Percentiles rank a stretch among this genome's conserved stretches.
Evolutionary conservation across 1,140 invertebrate species (phyloP).

Genomic region (Procambarus clarkii): DNA sequence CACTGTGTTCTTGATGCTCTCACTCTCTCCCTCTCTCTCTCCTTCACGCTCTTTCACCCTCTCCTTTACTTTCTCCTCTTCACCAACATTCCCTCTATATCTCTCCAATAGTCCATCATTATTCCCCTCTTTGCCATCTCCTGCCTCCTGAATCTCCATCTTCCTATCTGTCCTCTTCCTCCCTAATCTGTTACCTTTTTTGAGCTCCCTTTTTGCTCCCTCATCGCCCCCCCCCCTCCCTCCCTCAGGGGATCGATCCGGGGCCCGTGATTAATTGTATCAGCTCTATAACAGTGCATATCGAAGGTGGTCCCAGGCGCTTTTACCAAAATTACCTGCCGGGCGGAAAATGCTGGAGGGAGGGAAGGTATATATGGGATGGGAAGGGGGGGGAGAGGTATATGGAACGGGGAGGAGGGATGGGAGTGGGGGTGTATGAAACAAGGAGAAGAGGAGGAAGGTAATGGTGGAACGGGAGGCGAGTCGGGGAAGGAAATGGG

Average conservation of each 20-base stretch:
- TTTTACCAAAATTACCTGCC: conserved; percentile 49
- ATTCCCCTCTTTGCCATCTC: no score
- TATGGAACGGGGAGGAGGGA: no score
- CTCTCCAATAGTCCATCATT: neutral
- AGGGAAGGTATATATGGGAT: neutral
- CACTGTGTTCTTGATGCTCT: no score
- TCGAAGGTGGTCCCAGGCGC: conserved; percentile 29
- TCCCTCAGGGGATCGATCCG: conserved; percentile 16
- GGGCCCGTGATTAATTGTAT: conserved; percentile 42
- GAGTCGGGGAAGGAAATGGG: neutral
- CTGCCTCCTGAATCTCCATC: neutral
- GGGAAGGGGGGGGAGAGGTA: neutral
- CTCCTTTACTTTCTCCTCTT: neutral
- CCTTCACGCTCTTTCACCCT: neutral
- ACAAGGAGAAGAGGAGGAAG: neutral
- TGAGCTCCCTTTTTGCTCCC: neutral
- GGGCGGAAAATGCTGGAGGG: neutral
- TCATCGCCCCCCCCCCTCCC: neutral
- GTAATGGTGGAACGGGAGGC: neutral
- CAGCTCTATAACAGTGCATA: conserved; percentile 47
- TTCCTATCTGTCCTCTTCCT: neutral
- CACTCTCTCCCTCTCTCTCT: neutral
- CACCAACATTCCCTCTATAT: neutral
- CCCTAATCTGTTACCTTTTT: neutral
- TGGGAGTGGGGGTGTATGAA: neutral